Percentiles rank a stretch among this genome's conserved stretches.
Conservation (phyloP, 2,113 vertebrate genomes). For the Aspidoscelis tigris region DNA sequence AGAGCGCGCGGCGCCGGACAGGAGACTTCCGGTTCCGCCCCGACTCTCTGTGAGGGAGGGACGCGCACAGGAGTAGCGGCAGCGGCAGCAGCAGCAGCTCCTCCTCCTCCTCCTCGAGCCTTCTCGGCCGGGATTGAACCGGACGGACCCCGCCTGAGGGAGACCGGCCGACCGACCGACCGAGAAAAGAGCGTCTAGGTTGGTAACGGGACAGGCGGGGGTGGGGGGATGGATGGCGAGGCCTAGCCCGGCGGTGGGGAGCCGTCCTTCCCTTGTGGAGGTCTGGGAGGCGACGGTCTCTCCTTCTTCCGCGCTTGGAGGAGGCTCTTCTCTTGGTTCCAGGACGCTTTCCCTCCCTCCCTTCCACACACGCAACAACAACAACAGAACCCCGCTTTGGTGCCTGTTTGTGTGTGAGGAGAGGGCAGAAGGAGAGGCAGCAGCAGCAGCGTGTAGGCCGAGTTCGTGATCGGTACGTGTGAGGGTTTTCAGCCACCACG, state of each 20-base stretch:
- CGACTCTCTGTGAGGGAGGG: conserved; percentile 5
- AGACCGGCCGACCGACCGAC: neutral
- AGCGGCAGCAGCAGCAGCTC: neutral
- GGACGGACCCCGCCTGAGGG: neutral
- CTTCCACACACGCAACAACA: too few relatives aligned
- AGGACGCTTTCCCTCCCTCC: neutral
- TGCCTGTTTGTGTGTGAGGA: too few relatives aligned
- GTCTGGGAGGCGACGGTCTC: neutral
- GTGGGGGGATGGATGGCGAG: neutral
- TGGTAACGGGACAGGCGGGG: conserved; percentile 5
- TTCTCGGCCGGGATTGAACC: neutral
- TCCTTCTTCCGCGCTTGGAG: neutral
- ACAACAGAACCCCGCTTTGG: too few relatives aligned
- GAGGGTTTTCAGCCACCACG: too few relatives aligned
- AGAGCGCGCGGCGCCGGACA: neutral
- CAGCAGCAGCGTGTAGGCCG: too few relatives aligned
- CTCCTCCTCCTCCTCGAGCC: neutral
- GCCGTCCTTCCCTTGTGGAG: neutral
- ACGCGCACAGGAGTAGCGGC: neutral
- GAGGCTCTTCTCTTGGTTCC: neutral
- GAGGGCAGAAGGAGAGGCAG: too few relatives aligned
- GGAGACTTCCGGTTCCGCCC: conserved; percentile 30
- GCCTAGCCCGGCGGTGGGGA: neutral
- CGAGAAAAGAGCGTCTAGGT: conserved; percentile 13
- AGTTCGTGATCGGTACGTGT: too few relatives aligned